Evolutionary conservation across 2,888 invertebrate genomes (phyloP).

Genomic region (Watsonalla cultraria): DNA sequence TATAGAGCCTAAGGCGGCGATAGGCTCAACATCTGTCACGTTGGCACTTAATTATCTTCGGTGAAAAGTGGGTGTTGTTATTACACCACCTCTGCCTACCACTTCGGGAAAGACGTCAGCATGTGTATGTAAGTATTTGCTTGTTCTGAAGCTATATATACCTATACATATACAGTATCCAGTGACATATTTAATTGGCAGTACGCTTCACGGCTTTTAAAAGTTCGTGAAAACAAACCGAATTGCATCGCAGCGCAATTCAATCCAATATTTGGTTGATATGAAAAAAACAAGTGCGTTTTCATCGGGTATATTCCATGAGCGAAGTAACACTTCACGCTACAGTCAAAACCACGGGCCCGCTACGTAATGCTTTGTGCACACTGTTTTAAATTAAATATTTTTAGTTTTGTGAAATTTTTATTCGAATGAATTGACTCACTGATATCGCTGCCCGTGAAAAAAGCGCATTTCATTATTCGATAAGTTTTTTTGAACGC

Average conservation of each 20-base stretch:
- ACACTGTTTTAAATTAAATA: neutral
- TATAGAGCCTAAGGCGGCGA: too few species aligned
- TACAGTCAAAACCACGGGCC: neutral
- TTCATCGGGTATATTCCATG: neutral
- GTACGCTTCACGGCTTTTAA: neutral
- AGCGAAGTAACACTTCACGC: neutral
- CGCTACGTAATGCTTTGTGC: neutral
- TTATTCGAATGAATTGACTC: neutral
- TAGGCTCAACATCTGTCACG: too few species aligned
- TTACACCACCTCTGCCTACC: too few species aligned
- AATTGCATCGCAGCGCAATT: constrained; percentile 15
- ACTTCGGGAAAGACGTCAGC: too few species aligned
- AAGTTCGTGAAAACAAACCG: neutral
- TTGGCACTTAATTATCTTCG: too few species aligned
- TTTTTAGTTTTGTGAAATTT: neutral
- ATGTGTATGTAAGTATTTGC: too few species aligned
- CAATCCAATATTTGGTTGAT: constrained; percentile 12
- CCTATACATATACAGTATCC: too few species aligned
- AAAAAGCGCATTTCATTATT: too few species aligned
- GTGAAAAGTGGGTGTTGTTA: too few species aligned
- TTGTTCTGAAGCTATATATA: too few species aligned
- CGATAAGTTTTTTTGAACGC: too few species aligned
- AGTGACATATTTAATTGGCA: constrained; percentile 4
- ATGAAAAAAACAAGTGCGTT: neutral
- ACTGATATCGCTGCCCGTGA: neutral